Evolutionary conservation across 2,113 vertebrate genomes (phyloP), one percentile per base, ranked within the genome.

Genomic region (Lucifuga dentata): DNA sequence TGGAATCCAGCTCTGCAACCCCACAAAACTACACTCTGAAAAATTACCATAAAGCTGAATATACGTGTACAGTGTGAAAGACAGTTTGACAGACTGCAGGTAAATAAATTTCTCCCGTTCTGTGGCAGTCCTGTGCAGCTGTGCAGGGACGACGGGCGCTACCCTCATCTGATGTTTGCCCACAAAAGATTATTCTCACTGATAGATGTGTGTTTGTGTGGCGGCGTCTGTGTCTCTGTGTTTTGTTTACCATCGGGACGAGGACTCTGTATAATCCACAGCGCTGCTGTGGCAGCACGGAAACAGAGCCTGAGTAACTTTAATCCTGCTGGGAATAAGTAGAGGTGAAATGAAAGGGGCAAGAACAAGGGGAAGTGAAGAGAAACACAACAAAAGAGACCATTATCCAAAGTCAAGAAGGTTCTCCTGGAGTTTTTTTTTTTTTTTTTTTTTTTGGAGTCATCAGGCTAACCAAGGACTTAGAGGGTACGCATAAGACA

Each of bases 211-310:
- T 80, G 76, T 82, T 81, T 85, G 80, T 46, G 80, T 16, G 38
- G 9, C 68, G 69, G 80, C 75, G 81, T 88, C 80, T 81, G 77
- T 76, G 70, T 76, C 60, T 76, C 60, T 68, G 69, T 72, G 58
- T 41, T 36, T 60, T 90, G 83, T 90, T 87, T 88, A 73, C 81
- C 61, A 64, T 77, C 32, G 58, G 68, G 83, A 87, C 88, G 71
- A 89, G 59, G 52, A 64, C 56, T 61, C 67, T 65, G 55, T 56
- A 32, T 89, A 90, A 90, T 88, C 88, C 82, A 84, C 41, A 67
- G 43, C 10, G 12, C 61, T 33, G 84, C 82, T 77, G 73, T 66
- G 77, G 79, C 64, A 75, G 80, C 73, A 85, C 80, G 74, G 24
- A 87, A 63, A 79, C 43, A 63, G 36, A 70, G 68, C 72, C 24